Base-by-base conservation (phyloP, 2,888 invertebrate genomes). In the Ypsolopha scabrella region DNA sequence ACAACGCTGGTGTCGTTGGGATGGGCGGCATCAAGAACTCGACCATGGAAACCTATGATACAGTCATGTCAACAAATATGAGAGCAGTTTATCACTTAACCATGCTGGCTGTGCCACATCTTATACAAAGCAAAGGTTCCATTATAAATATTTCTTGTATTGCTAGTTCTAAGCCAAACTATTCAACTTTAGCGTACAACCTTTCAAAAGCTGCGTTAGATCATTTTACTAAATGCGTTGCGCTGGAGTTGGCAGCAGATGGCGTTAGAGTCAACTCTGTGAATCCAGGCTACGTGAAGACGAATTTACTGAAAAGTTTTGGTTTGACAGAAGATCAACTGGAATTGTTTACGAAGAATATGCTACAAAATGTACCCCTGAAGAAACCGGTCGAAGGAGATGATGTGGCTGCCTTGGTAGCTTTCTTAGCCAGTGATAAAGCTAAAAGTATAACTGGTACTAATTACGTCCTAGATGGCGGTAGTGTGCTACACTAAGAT, bases 91-190 rank as follows among this genome's bases (percentile, higher is more conserved):
- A 92, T 67, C 90, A 92, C 51, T 71, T 98, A 57, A 96, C 95
- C 0, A 93, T 92, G 89, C 68, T 96, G 49, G 94, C 94, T 14
- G 91, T 93, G 0, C 97, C 97, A 0, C 90, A 96, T 77, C 81
- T 98, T 14, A 88, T 93, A 8, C 80, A 90, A 70, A 89, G 90
- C 0, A 93, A 94, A 75, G 96, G 97, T 14, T 93, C 90, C 59
- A 91, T 97, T 58, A 94, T 99, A 0, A 98, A 98, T 71, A 92
- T 97, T 0, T 97, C 97, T 6, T 96, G 96, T 70, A 93, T 97
- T 2, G 91, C 91, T 59, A 95, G 98, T 14, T 59, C 87, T 65
- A 75, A 92, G 88, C 62, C 77, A 0, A 79, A 70, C 53, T 90
- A 95, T 0, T 92, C 92, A 57, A 90, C 95, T 1, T 73, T 97